These are phyloP conservation scores for Urocynchramus pylzowi DNA, from an alignment of 2,113 vertebrate genomes.

Conservation along the genomic window DNA sequence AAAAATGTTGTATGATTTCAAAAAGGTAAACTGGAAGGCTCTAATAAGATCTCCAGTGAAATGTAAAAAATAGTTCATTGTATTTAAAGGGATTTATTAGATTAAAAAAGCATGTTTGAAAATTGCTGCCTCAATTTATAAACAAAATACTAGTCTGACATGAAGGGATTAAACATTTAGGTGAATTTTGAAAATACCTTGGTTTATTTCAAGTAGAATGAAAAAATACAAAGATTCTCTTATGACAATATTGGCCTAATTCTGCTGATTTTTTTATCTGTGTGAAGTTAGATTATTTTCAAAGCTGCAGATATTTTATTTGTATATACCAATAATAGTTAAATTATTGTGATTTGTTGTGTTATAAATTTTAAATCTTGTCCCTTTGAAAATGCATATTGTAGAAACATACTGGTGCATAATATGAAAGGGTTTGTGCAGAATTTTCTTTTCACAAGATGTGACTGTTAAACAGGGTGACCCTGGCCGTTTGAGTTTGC, in stretches of 20 bases:
- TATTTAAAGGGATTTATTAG: neutral
- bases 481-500: slow-evolving; percentile 82
- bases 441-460: neutral
- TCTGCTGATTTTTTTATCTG: neutral
- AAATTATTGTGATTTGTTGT: neutral
- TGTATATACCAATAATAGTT: neutral
- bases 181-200: neutral
- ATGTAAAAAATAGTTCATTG: neutral
- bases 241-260: neutral
- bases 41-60: neutral
- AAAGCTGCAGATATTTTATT: neutral
- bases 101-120: neutral
- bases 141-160: neutral
- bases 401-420: neutral
- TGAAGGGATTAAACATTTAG: neutral
- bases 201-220: neutral
- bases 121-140: neutral
- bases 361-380: neutral
- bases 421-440: neutral
- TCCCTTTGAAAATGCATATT: neutral
- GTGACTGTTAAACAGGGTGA: slow-evolving; percentile 78
- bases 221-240: neutral
- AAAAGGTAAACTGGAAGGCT: neutral
- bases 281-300: neutral
- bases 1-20: neutral